Evolutionary conservation across 2,797 vertebrate species (phyloP).

Genomic region (Poeciliopsis infans): DNA sequence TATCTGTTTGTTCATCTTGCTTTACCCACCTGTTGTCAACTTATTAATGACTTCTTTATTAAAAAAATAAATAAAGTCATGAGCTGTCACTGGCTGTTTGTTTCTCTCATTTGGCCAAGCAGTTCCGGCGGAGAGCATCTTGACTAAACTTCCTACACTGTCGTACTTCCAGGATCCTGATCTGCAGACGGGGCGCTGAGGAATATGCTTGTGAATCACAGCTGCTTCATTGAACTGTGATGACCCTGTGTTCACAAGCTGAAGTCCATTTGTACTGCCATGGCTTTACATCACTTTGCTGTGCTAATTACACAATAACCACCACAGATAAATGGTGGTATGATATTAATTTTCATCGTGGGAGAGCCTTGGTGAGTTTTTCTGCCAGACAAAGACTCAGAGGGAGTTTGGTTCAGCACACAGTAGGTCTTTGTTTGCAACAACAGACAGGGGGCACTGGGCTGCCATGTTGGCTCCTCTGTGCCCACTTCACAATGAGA

Average conservation of each 20-base stretch:
- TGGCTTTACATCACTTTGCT: neutral
- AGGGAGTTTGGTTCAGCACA: constrained; percentile 63
- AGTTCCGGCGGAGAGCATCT: constrained; percentile 13
- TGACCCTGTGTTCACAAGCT: neutral
- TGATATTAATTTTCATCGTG: constrained; percentile 86
- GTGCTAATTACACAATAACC: constrained; percentile 12
- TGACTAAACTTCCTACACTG: constrained; percentile 22
- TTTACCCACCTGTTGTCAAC: neutral
- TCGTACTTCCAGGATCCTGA: constrained; percentile 32
- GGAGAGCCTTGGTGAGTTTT: constrained; percentile 80
- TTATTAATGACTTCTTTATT: neutral
- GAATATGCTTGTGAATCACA: constrained; percentile 21
- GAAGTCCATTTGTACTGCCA: neutral
- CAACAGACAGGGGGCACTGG: constrained; percentile 56
- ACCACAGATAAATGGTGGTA: constrained; percentile 84
- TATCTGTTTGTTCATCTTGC: neutral
- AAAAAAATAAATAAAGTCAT: constrained; percentile 6
- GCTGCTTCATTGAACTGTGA: constrained; percentile 8
- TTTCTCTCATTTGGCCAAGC: constrained; percentile 6
- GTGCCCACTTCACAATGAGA: constrained; percentile 29
- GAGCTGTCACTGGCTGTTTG: constrained; percentile 6
- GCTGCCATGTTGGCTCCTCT: constrained; percentile 32
- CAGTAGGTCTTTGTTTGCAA: constrained; percentile 69
- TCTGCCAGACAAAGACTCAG: constrained; percentile 56
- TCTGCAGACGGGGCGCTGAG: constrained; percentile 16